phyloP scores from a whole-genome alignment of 2,888 invertebrate genomes.

The Standfussiana lucernea region DNA sequence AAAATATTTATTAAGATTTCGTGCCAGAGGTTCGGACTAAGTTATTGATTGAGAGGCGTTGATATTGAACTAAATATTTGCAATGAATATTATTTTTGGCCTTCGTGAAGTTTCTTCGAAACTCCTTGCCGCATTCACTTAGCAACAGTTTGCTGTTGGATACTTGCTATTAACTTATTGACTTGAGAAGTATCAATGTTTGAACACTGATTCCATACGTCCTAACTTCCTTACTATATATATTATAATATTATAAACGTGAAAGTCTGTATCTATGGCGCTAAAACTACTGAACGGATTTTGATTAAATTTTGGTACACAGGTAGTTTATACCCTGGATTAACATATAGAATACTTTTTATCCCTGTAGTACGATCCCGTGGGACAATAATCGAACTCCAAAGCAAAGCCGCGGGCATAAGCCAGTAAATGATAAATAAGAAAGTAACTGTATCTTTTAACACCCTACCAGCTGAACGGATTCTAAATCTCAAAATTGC shows the following conservation, averaged over 20 bases:
- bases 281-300: no score
- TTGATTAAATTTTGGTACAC: no score
- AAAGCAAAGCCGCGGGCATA: no score
- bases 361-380: no score
- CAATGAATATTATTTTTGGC: background rate
- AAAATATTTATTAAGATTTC: conserved; percentile 6
- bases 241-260: no score
- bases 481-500: background rate
- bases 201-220: background rate
- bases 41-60: conserved; percentile 46
- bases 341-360: no score
- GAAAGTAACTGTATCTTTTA: background rate
- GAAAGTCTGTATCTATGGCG: no score
- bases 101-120: background rate
- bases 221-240: no score
- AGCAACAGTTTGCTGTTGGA: background rate
- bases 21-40: conserved; percentile 24
- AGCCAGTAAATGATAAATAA: background rate
- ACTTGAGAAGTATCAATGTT: background rate
- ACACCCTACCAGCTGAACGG: background rate
- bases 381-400: no score
- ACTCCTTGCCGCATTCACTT: conserved; percentile 15
- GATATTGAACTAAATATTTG: conserved; percentile 2
- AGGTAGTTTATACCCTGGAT: no score
- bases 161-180: conserved; percentile 20